Conservation (phyloP, 2,113 vertebrate species). For the Beaufortia kweichowensis region DNA sequence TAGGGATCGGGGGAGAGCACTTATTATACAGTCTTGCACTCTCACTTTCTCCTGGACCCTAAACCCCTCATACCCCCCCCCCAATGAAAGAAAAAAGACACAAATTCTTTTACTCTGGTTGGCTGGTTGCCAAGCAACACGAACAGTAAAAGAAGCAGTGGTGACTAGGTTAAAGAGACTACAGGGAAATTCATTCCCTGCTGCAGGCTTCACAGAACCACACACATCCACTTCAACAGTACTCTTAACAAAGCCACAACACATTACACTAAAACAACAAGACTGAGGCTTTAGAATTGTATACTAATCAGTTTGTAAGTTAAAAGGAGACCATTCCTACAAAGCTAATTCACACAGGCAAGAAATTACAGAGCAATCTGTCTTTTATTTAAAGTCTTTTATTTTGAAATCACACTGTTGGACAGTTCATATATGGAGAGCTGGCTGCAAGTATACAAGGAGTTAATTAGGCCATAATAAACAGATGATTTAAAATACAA, state of each 20-base stretch:
- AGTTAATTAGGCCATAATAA: not conserved
- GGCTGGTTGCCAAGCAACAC: conserved; percentile 92
- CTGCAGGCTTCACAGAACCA: conserved; percentile 21
- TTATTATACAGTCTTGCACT: conserved; percentile 14
- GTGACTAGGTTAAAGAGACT: conserved; percentile 67
- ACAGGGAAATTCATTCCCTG: conserved; percentile 51
- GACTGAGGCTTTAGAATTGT: not conserved
- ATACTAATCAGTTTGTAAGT: not conserved
- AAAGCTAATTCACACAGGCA: not conserved
- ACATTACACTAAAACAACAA: conserved; percentile 12
- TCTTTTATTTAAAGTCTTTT: conserved; percentile 18
- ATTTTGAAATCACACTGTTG: conserved; percentile 33
- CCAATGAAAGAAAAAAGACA: conserved; percentile 64
- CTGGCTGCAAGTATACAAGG: not conserved
- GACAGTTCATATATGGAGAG: not conserved
- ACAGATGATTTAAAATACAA: not conserved
- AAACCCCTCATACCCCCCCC: conserved; percentile 68
- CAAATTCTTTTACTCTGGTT: conserved; percentile 90
- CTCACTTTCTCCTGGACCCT: conserved; percentile 59
- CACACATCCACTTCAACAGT: conserved; percentile 10
- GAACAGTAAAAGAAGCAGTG: conserved; percentile 69
- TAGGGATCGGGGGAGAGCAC: not conserved
- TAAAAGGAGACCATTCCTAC: not conserved
- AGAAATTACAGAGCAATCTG: not conserved
- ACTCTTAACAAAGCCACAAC: not conserved